Base-by-base conservation (phyloP, 2,888 invertebrate genomes). In the Tricholauxania praeusta region DNA sequence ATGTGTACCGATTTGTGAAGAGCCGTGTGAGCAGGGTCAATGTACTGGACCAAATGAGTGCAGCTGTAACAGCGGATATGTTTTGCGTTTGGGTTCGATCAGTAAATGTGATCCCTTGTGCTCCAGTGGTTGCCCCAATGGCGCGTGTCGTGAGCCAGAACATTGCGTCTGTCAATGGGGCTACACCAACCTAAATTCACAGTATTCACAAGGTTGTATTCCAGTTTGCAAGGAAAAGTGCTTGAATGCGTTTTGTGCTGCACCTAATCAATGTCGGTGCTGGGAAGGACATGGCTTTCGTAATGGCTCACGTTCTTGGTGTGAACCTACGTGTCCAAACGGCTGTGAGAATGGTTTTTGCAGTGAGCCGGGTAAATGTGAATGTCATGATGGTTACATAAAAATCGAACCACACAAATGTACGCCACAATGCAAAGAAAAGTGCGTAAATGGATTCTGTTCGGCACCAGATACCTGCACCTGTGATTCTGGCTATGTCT, bases 161-260 rank as follows among this genome's bases (percentile, higher is more conserved):
- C 84, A 87, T 0, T 86, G 85, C 62, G 67, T 73, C 62, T 86
- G 86, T 71, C 82, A 82, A 19, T 4, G 72, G 19, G 86, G 86
- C 3, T 86, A 80, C 68, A 76, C 65, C 0, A 82, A 85, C 71
- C 66, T 80, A 1, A 78, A 79, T 1, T 78, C 78, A 2, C 74
- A 74, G 12, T 67, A 74, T 0, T 78, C 81, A 0, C 77, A 79
- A n/a, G 80, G 81, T 32, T 91, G 91, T 77, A 79, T 83, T 0
- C 89, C 91, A 0, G 82, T 87, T 1, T 91, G 91, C 80, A 87
- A 87, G 73, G 88, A 88, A 0, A 88, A 88, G 0, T 91, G 90
- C 78, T 78, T 88, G 1, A 89, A 90, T 74, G 89, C 88, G 0
- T 85, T 84, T 28, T 90, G 90, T 74, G 84, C 86, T 3, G 87